Base-by-base conservation (phyloP, 2,113 vertebrate species). In the Barbus barbus region DNA sequence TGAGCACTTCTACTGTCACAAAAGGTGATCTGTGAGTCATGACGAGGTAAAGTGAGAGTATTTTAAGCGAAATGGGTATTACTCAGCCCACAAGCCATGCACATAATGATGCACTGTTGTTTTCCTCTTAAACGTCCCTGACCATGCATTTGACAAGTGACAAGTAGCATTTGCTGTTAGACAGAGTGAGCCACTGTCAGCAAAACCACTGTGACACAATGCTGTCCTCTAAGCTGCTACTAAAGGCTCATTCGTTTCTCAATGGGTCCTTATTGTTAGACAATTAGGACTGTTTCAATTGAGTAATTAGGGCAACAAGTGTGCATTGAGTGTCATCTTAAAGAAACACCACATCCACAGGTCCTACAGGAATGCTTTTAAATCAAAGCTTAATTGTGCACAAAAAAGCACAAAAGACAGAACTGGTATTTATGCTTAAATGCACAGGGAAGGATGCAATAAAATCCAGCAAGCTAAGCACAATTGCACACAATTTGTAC, bases 11-110 rank as follows among this genome's bases (percentile, higher is more conserved):
- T 33, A 33, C 87, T 58, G 8, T 58, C 22, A 58, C 53, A 9
- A 58, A 56, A 22, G 53, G 53, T 0, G 53, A 56, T 58, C 53
- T 9, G 7, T n/a, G 38, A 88, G 84, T 86, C 87, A 84, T 81
- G 69, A 91, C 76, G 75, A 71, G 87, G 63, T 69, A 83, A 86
- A 90, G 88, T 89, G 80, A 58, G 73, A 78, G 80, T 65, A 79
- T 36, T 78, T 86, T 85, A 80, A 88, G 78, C 85, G 84, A 82
- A 89, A 90, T 31, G 20, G 85, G 78, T 60, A 33, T 77, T 78
- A 72, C 9, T 63, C 78, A 48, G 78, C 61, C 22, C 53, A 28
- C n/a, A 31, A 26, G 24, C 60, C 60, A 46, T 67, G 78, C 78
- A 80, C 78, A 78, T 36, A 78, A 80, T 63, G 14, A 79, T 41